Evolutionary conservation across 2,888 invertebrate genomes (phyloP).

Genomic region (Arge pagana): DNA sequence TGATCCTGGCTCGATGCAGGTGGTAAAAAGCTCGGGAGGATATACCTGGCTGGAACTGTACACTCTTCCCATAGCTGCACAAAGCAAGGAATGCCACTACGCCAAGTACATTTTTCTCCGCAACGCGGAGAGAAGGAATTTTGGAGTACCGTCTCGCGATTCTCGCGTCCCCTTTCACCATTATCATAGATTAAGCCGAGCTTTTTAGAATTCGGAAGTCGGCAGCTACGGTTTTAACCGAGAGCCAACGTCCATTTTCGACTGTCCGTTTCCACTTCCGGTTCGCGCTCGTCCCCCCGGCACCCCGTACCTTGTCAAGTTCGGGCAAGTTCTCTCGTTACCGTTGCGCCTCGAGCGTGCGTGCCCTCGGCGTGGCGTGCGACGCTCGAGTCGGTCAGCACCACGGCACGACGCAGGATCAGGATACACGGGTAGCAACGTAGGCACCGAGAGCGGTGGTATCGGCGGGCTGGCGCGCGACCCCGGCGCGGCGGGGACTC

Average conservation of each 20-base stretch:
- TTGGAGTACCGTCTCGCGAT: neutral
- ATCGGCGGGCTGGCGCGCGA: conserved; percentile 29
- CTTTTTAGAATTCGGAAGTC: neutral
- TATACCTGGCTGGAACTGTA: too few species aligned
- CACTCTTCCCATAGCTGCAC: too few species aligned
- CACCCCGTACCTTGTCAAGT: neutral
- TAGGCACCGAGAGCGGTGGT: conserved; percentile 31
- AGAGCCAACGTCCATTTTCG: neutral
- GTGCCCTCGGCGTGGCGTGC: too few species aligned
- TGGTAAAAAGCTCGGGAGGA: too few species aligned
- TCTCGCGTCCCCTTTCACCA: neutral
- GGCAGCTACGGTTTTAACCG: neutral
- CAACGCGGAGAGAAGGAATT: too few species aligned
- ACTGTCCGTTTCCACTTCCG: neutral
- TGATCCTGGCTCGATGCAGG: too few species aligned
- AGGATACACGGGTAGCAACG: conserved; percentile 34
- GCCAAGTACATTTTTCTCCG: too few species aligned
- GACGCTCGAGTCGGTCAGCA: too few species aligned
- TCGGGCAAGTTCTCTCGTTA: too few species aligned
- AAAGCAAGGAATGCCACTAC: too few species aligned
- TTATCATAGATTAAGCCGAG: neutral
- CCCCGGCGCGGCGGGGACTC: conserved; percentile 30
- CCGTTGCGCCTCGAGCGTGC: too few species aligned
- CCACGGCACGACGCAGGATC: too few species aligned
- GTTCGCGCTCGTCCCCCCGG: neutral